Conservation (phyloP, 2,113 vertebrate species). For the Pipra filicauda region DNA sequence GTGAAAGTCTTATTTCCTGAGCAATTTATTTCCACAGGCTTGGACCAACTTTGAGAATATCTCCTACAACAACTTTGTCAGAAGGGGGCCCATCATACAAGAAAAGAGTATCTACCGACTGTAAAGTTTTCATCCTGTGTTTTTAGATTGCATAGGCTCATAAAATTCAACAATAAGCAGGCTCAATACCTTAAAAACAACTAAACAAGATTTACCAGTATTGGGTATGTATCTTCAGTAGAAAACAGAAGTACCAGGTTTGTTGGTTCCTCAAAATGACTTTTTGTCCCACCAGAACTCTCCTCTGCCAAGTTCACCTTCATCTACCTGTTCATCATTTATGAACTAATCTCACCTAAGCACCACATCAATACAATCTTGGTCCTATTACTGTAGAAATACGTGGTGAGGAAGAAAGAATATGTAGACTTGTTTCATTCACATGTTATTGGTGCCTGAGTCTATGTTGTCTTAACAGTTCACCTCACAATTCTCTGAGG, state of each 20-base stretch:
- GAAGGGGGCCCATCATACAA: neutral
- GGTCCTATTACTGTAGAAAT: neutral
- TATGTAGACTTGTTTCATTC: neutral
- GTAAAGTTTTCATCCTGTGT: neutral
- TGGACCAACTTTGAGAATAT: neutral
- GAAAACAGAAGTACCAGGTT: neutral
- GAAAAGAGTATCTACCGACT: neutral
- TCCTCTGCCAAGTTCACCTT: neutral
- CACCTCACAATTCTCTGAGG: neutral
- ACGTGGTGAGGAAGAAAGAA: neutral
- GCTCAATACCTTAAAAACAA: neutral
- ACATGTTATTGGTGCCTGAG: neutral
- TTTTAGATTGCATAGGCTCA: neutral
- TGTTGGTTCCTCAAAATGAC: neutral
- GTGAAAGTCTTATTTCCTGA: neutral
- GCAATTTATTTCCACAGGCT: neutral
- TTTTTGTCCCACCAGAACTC: neutral
- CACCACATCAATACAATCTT: neutral
- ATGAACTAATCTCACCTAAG: neutral
- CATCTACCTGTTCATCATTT: neutral
- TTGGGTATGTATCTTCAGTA: neutral
- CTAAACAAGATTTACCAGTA: neutral
- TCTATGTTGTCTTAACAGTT: neutral
- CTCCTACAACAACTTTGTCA: neutral
- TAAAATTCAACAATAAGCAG: neutral